These are phyloP conservation scores for Rattus rattus DNA, from an alignment of 2,113 vertebrate genomes.

Conservation along the genomic window DNA sequence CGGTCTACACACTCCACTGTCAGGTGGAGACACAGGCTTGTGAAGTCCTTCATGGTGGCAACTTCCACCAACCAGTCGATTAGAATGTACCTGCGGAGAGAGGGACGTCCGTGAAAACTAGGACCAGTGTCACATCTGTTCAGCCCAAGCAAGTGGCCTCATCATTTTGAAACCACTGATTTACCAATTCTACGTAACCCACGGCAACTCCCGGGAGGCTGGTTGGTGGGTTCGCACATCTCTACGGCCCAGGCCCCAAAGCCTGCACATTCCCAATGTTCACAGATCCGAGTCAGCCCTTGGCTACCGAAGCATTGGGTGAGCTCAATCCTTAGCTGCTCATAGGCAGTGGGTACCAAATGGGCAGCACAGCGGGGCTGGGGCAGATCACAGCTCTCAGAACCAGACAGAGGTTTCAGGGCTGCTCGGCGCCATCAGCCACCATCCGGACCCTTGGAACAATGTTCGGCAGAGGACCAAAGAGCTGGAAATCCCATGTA, in stretches of 20 bases:
- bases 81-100: slow-evolving; percentile 92
- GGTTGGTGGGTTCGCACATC: neutral
- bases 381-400: neutral
- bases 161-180: fast-evolving
- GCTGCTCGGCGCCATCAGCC: neutral
- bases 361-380: neutral
- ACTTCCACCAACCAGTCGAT: slow-evolving; percentile 99
- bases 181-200: fast-evolving
- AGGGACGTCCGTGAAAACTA: neutral
- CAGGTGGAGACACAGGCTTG: slow-evolving; percentile 95
- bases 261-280: neutral
- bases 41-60: slow-evolving; percentile 98
- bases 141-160: fast-evolving
- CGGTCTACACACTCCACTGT: slow-evolving; percentile 96
- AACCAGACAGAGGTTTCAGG: neutral
- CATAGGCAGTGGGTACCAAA: neutral
- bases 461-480: neutral
- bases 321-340: neutral
- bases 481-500: neutral
- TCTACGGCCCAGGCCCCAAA: too few species aligned
- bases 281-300: neutral
- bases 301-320: neutral
- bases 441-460: neutral
- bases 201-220: neutral
- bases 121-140: neutral